Evolutionary conservation across 1,140 invertebrate genomes (phyloP).

Genomic region (Telenomus remus): DNA sequence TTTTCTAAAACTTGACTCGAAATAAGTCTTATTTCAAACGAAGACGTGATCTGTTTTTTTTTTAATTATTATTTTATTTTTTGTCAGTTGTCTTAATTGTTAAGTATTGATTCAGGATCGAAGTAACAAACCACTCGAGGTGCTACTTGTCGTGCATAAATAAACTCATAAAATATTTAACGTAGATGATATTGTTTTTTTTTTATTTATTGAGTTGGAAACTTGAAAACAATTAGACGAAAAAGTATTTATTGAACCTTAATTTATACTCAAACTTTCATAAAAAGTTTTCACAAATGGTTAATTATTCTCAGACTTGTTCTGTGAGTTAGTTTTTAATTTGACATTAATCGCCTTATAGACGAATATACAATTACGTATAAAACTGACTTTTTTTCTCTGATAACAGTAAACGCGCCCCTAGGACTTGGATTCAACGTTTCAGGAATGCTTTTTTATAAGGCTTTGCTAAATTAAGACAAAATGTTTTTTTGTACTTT

Average conservation of each 20-base stretch:
- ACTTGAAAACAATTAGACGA: not conserved
- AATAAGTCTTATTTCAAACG: no score
- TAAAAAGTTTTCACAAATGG: not conserved
- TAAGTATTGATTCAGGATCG: no score
- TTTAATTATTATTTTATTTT: no score
- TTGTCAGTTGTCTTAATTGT: no score
- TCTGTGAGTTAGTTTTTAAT: constrained; percentile 53
- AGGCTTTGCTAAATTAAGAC: constrained; percentile 10
- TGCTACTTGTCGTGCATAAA: not conserved
- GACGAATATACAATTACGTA: constrained; percentile 25
- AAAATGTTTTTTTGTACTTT: constrained; percentile 8
- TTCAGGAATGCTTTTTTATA: constrained; percentile 64
- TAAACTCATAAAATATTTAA: not conserved
- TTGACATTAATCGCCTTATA: constrained; percentile 52
- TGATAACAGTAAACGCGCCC: constrained; percentile 44
- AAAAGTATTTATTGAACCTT: constrained; percentile 39
- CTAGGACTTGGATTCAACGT: constrained; percentile 74
- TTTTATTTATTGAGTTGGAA: not conserved
- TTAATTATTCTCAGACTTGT: constrained; percentile 26
- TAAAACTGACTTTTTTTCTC: constrained; percentile 31
- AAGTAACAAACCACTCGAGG: not conserved
- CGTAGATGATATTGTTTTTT: not conserved
- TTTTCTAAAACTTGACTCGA: no score
- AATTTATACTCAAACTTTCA: constrained; percentile 32
- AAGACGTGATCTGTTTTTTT: no score